Evolutionary conservation across 1,140 invertebrate genomes (phyloP), one percentile per base, ranked within the genome.

Genomic region (Tenebrio molitor): DNA sequence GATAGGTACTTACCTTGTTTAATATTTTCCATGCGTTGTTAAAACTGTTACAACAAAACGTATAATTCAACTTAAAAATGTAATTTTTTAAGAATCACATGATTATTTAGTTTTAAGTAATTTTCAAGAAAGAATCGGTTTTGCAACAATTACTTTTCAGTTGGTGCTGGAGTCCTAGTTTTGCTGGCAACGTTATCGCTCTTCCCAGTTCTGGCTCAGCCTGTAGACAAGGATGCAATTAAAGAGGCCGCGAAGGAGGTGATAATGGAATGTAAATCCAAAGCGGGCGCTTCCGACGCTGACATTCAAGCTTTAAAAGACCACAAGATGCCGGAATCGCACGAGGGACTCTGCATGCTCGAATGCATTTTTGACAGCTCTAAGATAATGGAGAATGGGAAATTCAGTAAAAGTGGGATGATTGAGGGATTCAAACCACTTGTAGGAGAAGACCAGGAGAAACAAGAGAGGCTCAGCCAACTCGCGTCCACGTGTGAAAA

Each of bases 301-400:
- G 81, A 82, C 65, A 6, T 82, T 0, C 44, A 76, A 33, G 46
- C 69, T 4, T 12, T 81, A 2, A 70, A 29, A 12, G 42, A 36
- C 2, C 58, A 77, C 15, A 21, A 77, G 69, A n/a, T 80, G 5
- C 79, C 79, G 2, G 66, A 65, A 16, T 78, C 76, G 10, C 34
- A 76, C 25, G 66, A 73, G 23, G 81, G 81, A 3, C 65, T 76
- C 25, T 82, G 81, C 63, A 69, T 81, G 68, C 23, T 80, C 23
- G 72, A 79, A 50, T 81, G 80, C 25, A 6, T 79, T 1, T 76
- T 80, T 41, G 73, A 77, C 29, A 72, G 36, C 5, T 66, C 41
- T 2, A 70, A 73, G 41, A 69, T 80, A 14, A 79, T 80, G 75
- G 65, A 75, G 10, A 39, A 80, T 36, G 79, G 79, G 7, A 79